These are phyloP conservation scores for Calliphora vicina DNA, from an alignment of 1,140 invertebrate genomes.

Conservation along the genomic window DNA sequence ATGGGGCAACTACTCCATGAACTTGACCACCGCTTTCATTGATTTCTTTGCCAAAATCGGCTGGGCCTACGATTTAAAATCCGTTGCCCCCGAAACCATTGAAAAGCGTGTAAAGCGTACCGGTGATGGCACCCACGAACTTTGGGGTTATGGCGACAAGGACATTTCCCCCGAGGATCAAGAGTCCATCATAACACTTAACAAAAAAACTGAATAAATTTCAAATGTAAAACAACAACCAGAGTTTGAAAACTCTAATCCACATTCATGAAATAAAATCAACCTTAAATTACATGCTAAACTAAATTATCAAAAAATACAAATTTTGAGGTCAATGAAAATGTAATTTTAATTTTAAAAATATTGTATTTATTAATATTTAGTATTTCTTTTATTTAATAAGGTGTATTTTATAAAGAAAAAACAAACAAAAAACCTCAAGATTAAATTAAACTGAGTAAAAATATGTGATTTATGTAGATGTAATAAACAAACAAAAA, in stretches of 20 bases:
- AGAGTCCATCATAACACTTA: constrained; percentile 68
- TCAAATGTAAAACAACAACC: neutral
- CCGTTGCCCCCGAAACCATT: constrained; percentile 74
- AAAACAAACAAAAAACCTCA: neutral
- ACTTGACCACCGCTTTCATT: constrained; percentile 83
- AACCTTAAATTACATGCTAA: neutral
- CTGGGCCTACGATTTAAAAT: constrained; percentile 86
- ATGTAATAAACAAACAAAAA: neutral
- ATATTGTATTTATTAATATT: constrained; percentile 13
- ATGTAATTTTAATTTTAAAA: neutral
- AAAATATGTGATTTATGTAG: neutral
- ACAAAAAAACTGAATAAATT: constrained; percentile 59
- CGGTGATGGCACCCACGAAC: constrained; percentile 76
- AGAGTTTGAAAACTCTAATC: neutral
- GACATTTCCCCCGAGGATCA: constrained; percentile 73
- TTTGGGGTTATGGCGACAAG: constrained; percentile 83
- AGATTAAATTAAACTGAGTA: neutral
- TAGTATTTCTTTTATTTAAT: constrained; percentile 9
- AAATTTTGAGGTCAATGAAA: neutral
- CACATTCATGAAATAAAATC: neutral
- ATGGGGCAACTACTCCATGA: constrained; percentile 77
- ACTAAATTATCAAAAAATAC: neutral
- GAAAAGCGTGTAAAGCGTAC: constrained; percentile 73
- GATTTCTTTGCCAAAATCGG: constrained; percentile 83
- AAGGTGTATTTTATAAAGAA: neutral